Evolutionary conservation across 2,113 vertebrate species (phyloP).

Genomic region (Meleagris gallopavo): DNA sequence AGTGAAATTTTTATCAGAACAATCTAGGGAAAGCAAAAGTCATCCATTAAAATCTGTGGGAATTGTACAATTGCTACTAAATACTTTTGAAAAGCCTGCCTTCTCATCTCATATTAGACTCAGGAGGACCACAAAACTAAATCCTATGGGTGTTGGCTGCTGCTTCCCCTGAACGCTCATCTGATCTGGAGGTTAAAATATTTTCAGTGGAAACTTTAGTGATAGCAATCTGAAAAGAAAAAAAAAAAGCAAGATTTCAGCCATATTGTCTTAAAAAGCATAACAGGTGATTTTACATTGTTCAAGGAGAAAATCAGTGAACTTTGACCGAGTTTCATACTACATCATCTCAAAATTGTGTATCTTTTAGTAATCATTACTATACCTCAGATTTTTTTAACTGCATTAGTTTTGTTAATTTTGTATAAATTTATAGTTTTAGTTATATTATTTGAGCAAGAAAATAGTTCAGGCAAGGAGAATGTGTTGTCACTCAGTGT

Average conservation of each 20-base stretch:
- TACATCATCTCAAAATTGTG: background rate
- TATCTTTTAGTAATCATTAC: background rate
- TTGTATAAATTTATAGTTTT: background rate
- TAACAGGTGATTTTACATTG: background rate
- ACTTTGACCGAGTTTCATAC: background rate
- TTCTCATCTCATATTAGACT: background rate
- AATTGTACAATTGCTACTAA: background rate
- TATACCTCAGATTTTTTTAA: background rate
- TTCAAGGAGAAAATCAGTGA: background rate
- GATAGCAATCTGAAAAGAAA: background rate
- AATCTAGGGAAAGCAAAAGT: background rate
- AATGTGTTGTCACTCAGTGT: background rate
- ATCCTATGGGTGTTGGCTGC: background rate
- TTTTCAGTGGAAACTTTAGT: background rate
- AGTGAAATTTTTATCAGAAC: background rate
- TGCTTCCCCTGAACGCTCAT: background rate
- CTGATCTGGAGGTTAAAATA: background rate
- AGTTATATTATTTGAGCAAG: background rate
- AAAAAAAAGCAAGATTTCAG: background rate
- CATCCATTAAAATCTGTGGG: background rate
- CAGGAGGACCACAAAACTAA: background rate
- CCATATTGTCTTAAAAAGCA: background rate
- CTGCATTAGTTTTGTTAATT: background rate
- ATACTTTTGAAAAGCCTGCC: background rate
- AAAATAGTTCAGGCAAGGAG: background rate